Conservation (phyloP, 23 tunicate species). For the Botrylloides violaceus region DNA sequence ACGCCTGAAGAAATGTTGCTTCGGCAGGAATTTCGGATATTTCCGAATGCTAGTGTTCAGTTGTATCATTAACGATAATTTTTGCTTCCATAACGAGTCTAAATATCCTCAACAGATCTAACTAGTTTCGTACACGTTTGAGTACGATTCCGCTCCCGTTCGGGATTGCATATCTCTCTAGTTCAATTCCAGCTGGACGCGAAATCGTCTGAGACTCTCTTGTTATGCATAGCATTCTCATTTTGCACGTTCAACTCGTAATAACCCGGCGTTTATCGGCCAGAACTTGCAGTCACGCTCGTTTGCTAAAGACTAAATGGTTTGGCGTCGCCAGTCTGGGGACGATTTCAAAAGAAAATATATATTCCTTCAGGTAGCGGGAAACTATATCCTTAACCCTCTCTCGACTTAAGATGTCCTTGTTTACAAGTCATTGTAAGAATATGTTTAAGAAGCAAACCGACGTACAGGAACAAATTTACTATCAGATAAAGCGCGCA, state of each 20-base stretch:
- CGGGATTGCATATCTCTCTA: too few relatives aligned
- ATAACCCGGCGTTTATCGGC: neutral
- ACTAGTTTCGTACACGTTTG: too few relatives aligned
- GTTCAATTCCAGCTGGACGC: too few relatives aligned
- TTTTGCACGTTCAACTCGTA: neutral
- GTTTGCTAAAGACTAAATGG: conserved; percentile 2
- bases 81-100: too few relatives aligned
- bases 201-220: too few relatives aligned
- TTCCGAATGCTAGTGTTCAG: neutral
- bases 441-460: neutral
- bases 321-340: neutral
- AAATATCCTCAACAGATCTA: too few relatives aligned
- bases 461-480: neutral
- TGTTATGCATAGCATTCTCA: neutral
- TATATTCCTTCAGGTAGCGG: neutral
- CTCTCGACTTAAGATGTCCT: neutral
- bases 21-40: neutral
- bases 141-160: too few relatives aligned
- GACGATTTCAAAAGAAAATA: neutral
- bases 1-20: neutral
- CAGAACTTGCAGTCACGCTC: conserved; percentile 2
- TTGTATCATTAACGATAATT: too few relatives aligned
- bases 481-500: neutral
- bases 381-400: neutral
- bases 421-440: neutral